Conservation (phyloP, 1,140 invertebrate species). For the Eriocheir sinensis region DNA sequence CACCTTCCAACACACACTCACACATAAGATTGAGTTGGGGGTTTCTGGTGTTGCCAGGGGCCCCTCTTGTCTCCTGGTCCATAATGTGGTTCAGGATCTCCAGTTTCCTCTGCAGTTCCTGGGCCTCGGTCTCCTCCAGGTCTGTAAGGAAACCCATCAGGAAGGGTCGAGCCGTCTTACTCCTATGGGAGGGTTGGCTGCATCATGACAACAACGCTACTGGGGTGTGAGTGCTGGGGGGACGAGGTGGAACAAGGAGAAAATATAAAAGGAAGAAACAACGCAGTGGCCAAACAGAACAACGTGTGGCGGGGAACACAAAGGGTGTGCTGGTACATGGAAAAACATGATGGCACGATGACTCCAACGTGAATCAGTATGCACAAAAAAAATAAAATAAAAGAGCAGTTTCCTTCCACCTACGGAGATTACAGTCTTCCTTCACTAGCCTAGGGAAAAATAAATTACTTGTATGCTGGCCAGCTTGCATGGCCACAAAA, state of each 20-base stretch:
- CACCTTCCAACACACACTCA: slow-evolving; percentile 47
- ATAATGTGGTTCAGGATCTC: slow-evolving; percentile 95
- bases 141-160: slow-evolving; percentile 85
- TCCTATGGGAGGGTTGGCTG: background rate
- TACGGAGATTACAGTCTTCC: background rate
- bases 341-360: slow-evolving; percentile 6
- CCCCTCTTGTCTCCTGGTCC: slow-evolving; percentile 76
- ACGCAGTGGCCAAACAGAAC: background rate
- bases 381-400: slow-evolving; percentile 54
- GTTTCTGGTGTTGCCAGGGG: slow-evolving; percentile 58
- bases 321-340: slow-evolving; percentile 12
- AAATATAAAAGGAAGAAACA: background rate
- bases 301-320: background rate
- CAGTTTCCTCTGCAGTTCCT: slow-evolving; percentile 94
- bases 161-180: slow-evolving; percentile 46
- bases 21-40: slow-evolving; percentile 71
- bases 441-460: background rate
- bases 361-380: background rate
- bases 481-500: slow-evolving; percentile 43
- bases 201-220: background rate
- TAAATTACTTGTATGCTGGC: background rate
- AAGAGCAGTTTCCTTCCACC: slow-evolving; percentile 49
- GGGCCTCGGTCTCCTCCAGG: slow-evolving; percentile 93
- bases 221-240: background rate
- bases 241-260: background rate